These are phyloP conservation scores for Athalia circularis DNA, from an alignment of 2,888 invertebrate genomes.

Conservation along the genomic window DNA sequence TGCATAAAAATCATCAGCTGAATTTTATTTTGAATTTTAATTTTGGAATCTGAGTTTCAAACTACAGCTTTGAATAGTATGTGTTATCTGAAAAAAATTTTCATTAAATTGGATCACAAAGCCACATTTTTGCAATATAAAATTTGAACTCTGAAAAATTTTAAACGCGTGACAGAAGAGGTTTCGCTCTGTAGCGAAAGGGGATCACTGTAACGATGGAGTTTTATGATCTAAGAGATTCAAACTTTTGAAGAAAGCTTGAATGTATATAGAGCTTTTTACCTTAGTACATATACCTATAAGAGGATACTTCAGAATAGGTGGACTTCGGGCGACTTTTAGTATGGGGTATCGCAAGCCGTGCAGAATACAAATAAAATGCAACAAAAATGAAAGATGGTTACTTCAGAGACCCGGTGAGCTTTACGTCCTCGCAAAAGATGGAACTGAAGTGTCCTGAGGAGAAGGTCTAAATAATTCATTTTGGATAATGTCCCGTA, in stretches of 20 bases:
- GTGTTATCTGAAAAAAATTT: no score
- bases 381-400: conserved; percentile 24
- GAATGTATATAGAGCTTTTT: conserved; percentile 7
- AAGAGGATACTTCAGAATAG: conserved; percentile 14
- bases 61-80: no score
- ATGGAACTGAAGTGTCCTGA: conserved; percentile 20
- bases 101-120: no score
- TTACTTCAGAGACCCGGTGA: background rate
- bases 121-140: background rate
- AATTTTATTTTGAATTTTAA: no score
- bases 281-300: conserved; percentile 1
- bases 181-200: background rate
- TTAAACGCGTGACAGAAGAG: conserved; percentile 1
- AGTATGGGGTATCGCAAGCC: background rate
- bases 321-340: conserved; percentile 14
- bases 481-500: conserved; percentile 34
- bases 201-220: background rate
- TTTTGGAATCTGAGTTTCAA: no score
- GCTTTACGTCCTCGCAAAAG: conserved; percentile 7
- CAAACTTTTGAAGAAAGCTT: conserved; percentile 23
- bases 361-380: conserved; percentile 26
- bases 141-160: background rate
- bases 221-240: conserved; percentile 12
- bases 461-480: conserved; percentile 19
- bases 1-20: no score